These are phyloP conservation scores for Buceros bicornis DNA, from an alignment of 2,797 vertebrate species.

Conservation along the genomic window DNA sequence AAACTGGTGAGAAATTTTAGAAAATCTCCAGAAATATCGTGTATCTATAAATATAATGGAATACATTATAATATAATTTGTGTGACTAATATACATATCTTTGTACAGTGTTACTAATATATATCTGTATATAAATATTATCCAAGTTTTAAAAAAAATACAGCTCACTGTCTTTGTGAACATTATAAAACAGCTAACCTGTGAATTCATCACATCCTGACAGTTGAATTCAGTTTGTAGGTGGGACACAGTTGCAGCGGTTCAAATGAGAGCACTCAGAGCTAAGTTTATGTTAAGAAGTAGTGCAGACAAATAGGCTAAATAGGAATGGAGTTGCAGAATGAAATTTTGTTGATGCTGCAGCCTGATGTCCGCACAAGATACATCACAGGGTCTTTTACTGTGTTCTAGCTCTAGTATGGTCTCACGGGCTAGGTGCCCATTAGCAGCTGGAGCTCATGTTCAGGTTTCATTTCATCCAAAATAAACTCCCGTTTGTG, in stretches of 20 bases:
- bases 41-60: neutral
- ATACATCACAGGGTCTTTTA: neutral
- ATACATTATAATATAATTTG: neutral
- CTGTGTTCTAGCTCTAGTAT: neutral
- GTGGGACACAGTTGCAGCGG: neutral
- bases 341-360: neutral
- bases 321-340: neutral
- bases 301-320: neutral
- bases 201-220: neutral
- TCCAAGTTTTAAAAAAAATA: neutral
- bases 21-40: neutral
- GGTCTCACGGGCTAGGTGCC: neutral
- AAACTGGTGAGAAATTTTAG: neutral
- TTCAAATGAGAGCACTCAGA: neutral
- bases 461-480: neutral
- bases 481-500: neutral
- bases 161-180: neutral
- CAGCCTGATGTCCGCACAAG: neutral
- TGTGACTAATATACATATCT: neutral
- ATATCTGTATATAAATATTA: no score
- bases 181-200: neutral
- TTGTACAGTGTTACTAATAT: neutral
- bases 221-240: neutral
- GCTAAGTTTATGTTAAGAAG: neutral
- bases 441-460: neutral